phyloP scores from a whole-genome alignment of 2,797 vertebrate species.

The Poecilia wingei region DNA sequence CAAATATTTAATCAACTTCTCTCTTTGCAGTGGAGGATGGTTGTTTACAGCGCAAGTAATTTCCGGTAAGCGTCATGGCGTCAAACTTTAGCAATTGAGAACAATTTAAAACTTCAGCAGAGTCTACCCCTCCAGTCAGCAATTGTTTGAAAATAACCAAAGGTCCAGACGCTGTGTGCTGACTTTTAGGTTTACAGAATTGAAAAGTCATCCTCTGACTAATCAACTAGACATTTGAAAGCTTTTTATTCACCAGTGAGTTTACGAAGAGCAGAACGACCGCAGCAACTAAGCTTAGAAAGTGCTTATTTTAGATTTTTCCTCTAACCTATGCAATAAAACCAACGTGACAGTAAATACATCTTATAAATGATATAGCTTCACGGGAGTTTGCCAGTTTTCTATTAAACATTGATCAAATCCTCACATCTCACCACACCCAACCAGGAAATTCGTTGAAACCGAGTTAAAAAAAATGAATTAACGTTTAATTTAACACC shows the following conservation, averaged over 20 bases:
- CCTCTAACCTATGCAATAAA: neutral
- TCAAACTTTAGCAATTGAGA: too few relatives aligned
- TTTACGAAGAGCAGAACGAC: neutral
- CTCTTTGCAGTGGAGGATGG: too few relatives aligned
- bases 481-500: too few relatives aligned
- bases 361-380: neutral
- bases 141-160: too few relatives aligned
- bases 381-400: neutral
- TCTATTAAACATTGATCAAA: neutral
- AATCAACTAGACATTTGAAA: neutral
- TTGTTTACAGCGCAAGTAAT: too few relatives aligned
- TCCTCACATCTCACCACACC: neutral
- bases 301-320: neutral
- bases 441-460: neutral
- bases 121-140: too few relatives aligned
- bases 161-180: too few relatives aligned
- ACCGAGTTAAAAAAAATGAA: neutral
- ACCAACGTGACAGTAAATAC: neutral
- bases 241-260: neutral
- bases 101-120: too few relatives aligned
- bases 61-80: too few relatives aligned
- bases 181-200: neutral
- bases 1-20: too few relatives aligned
- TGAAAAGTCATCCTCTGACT: neutral
- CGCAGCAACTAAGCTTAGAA: neutral